These are phyloP conservation scores for Mongoloraphidia duomilia DNA, from an alignment of 2,888 invertebrate species.

Conservation along the genomic window DNA sequence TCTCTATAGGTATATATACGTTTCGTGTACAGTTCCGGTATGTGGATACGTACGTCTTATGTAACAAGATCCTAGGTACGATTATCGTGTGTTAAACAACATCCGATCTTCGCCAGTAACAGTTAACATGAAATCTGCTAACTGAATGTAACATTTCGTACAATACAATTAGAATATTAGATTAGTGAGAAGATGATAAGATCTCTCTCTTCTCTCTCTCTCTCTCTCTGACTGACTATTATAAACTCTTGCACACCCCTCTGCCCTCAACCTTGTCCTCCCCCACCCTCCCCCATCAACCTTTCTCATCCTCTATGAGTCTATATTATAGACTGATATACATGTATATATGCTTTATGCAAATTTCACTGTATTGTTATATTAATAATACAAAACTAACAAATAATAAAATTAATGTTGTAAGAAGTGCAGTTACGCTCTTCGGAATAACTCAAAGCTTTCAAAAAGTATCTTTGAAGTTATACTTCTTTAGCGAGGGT, in stretches of 20 bases:
- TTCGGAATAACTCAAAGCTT: too few species aligned
- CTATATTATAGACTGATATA: too few species aligned
- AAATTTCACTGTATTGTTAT: too few species aligned
- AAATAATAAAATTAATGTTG: too few species aligned
- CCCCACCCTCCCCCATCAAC: neutral
- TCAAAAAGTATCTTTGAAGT: too few species aligned
- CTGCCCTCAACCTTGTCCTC: neutral
- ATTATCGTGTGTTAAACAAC: constrained; percentile 17
- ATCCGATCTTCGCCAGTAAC: constrained; percentile 20
- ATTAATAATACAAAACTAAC: too few species aligned
- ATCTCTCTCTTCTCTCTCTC: constrained; percentile 19
- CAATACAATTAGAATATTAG: constrained; percentile 37
- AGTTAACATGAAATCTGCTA: constrained; percentile 32
- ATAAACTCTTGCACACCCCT: neutral
- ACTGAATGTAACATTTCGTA: constrained; percentile 32
- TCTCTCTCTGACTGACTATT: constrained; percentile 13
- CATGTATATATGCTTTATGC: too few species aligned
- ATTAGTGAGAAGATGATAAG: constrained; percentile 28
- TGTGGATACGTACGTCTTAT: neutral
- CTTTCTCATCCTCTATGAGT: too few species aligned
- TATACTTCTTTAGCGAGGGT: too few species aligned
- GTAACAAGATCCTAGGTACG: constrained; percentile 14
- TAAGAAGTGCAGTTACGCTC: too few species aligned
- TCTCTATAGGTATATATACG: neutral
- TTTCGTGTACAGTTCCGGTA: constrained; percentile 2